Evolutionary conservation across 2,797 vertebrate species (phyloP).

Genomic region (Chelmon rostratus): DNA sequence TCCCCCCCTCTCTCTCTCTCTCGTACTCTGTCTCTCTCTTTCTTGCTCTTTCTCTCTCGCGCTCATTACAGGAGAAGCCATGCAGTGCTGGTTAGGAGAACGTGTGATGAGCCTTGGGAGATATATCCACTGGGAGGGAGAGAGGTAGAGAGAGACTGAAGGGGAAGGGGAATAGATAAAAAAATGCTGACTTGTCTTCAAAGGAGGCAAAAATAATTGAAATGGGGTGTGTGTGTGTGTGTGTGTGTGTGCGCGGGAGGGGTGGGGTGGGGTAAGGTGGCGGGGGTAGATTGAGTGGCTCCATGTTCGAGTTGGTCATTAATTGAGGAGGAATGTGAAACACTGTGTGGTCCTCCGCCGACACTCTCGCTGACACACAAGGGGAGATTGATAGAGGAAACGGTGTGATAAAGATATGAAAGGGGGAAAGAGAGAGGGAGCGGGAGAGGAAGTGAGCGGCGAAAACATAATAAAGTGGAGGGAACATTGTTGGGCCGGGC

Average conservation of each 20-base stretch:
- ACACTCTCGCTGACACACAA: slow-evolving; percentile 78
- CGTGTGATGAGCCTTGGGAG: slow-evolving; percentile 83
- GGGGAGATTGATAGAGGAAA: slow-evolving; percentile 83
- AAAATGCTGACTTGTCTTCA: slow-evolving; percentile 87
- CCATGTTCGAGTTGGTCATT: slow-evolving; percentile 84
- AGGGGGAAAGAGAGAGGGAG: slow-evolving; percentile 50
- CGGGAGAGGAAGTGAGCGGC: slow-evolving; percentile 58
- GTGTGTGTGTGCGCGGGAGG: slow-evolving; percentile 35
- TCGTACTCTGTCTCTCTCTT: slow-evolving; percentile 53
- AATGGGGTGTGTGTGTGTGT: slow-evolving; percentile 65
- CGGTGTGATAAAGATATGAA: slow-evolving; percentile 81
- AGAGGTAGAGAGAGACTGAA: slow-evolving; percentile 79
- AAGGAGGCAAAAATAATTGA: slow-evolving; percentile 87
- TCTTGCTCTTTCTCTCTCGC: slow-evolving; percentile 64
- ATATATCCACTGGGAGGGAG: slow-evolving; percentile 83
- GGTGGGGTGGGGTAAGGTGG: slow-evolving; percentile 47
- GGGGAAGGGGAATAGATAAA: slow-evolving; percentile 80
- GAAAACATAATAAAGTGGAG: slow-evolving; percentile 81
- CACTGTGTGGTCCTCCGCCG: slow-evolving; percentile 81
- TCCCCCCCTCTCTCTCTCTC: slow-evolving; percentile 33
- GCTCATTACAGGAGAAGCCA: slow-evolving; percentile 83
- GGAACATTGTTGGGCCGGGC: slow-evolving; percentile 70
- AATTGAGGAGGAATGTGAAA: slow-evolving; percentile 85
- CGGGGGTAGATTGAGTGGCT: slow-evolving; percentile 78
- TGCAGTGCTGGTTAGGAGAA: slow-evolving; percentile 81